These are phyloP conservation scores for Penaeus japonicus DNA, from an alignment of 1,140 invertebrate species.

Conservation along the genomic window DNA sequence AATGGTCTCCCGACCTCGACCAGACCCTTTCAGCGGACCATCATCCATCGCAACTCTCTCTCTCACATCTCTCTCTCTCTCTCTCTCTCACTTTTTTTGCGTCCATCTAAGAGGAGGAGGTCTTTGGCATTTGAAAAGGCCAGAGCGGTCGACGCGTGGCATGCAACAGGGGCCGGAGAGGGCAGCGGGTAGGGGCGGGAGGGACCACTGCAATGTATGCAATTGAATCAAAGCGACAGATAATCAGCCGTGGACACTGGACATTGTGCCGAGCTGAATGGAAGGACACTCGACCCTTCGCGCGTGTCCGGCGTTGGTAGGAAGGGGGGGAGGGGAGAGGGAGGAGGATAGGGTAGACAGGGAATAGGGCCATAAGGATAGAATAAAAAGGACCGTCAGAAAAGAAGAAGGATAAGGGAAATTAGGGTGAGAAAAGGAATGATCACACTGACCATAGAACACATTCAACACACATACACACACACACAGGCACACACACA, in stretches of 20 bases:
- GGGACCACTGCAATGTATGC: not conserved
- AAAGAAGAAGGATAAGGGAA: too few relatives aligned
- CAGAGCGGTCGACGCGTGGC: slow-evolving; percentile 39
- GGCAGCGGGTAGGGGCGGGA: not conserved
- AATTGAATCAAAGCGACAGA: slow-evolving; percentile 53
- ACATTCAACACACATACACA: too few relatives aligned
- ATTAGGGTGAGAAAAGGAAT: too few relatives aligned
- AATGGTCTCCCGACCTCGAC: too few relatives aligned
- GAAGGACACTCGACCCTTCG: not conserved
- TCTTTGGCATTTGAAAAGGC: slow-evolving; percentile 4
- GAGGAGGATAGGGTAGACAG: not conserved
- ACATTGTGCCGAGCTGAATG: slow-evolving; percentile 31
- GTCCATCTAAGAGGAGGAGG: too few relatives aligned
- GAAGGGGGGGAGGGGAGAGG: not conserved
- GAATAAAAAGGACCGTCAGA: too few relatives aligned
- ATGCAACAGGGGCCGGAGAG: slow-evolving; percentile 14
- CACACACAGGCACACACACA: too few relatives aligned
- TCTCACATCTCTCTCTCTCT: too few relatives aligned
- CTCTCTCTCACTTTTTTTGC: too few relatives aligned
- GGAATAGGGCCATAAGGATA: not conserved
- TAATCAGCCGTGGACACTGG: slow-evolving; percentile 38
- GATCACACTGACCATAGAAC: too few relatives aligned
- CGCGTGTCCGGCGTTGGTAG: not conserved
- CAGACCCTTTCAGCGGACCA: too few relatives aligned
- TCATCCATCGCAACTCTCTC: too few relatives aligned